Percentiles rank a stretch among this genome's conserved stretches.
Conservation (phyloP, 2,797 vertebrate genomes). For the Alexandromys oeconomus region DNA sequence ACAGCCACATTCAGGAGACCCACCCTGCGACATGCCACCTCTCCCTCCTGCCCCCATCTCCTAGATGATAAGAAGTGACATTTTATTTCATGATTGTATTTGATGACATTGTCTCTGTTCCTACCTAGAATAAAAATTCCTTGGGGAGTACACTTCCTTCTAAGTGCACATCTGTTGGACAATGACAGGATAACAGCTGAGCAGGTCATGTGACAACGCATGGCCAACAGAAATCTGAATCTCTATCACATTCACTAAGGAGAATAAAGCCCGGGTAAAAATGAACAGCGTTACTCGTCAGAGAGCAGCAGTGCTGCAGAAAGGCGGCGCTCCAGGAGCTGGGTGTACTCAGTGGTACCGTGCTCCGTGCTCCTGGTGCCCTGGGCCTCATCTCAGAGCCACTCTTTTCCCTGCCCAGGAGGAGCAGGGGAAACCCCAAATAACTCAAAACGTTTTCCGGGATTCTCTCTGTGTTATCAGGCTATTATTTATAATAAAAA, state of each 20-base stretch:
- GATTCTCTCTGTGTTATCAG: not conserved
- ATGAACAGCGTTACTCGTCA: not conserved
- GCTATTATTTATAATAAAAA: not conserved
- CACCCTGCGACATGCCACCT: not conserved
- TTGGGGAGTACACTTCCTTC: not conserved
- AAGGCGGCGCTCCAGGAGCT: not conserved
- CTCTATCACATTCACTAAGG: not conserved
- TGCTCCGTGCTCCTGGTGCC: not conserved
- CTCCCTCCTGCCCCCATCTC: not conserved
- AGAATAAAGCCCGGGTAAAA: not conserved
- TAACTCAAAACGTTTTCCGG: not conserved
- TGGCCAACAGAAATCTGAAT: not conserved
- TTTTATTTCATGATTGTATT: not conserved
- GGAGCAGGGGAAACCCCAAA: not conserved
- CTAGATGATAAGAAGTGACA: not conserved
- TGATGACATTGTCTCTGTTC: not conserved
- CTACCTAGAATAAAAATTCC: not conserved
- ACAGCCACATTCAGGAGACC: not conserved
- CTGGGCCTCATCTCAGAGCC: not conserved
- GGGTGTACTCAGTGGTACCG: not conserved
- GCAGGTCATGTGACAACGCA: not conserved
- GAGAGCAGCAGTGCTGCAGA: not conserved
- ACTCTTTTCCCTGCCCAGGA: not conserved
- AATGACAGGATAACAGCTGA: not conserved
- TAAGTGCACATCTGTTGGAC: not conserved